Conservation (phyloP, 2,888 invertebrate genomes). For the Phragmatobia fuliginosa region DNA sequence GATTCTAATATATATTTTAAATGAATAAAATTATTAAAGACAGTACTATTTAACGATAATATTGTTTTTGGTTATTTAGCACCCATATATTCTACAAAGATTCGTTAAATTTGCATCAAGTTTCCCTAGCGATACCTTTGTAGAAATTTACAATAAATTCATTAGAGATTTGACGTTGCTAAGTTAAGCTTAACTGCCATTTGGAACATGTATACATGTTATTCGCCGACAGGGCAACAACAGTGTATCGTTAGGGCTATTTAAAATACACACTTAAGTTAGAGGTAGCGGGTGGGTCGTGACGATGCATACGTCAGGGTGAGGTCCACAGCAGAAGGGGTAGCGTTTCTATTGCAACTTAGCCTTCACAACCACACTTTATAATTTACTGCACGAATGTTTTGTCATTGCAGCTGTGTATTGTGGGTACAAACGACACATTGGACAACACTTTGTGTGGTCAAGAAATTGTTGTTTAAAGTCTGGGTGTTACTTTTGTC, state of each 20-base stretch:
- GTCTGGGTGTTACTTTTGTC: no score
- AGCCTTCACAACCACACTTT: no score
- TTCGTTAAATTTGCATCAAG: neutral
- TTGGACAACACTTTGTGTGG: no score
- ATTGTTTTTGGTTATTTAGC: neutral
- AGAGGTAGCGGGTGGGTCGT: slow-evolving; percentile 75
- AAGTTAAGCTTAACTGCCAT: slow-evolving; percentile 20
- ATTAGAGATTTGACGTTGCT: slow-evolving; percentile 14
- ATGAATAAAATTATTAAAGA: no score
- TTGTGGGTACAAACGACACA: no score
- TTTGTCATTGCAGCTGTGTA: no score
- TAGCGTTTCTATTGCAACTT: slow-evolving; percentile 21
- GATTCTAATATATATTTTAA: no score
- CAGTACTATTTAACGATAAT: no score
- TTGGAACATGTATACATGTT: slow-evolving; percentile 26
- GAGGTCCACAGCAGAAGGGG: slow-evolving; percentile 48
- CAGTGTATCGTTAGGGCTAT: slow-evolving; percentile 68
- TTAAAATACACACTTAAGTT: slow-evolving; percentile 76
- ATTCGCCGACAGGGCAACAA: slow-evolving; percentile 49
- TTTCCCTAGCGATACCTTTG: neutral
- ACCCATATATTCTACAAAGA: neutral
- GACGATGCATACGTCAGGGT: slow-evolving; percentile 76
- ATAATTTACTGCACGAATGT: no score
- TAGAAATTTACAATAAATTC: slow-evolving; percentile 12
- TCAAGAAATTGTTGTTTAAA: no score